These are phyloP conservation scores for Macquaria australasica DNA, from an alignment of 2,113 vertebrate species.

Conservation along the genomic window DNA sequence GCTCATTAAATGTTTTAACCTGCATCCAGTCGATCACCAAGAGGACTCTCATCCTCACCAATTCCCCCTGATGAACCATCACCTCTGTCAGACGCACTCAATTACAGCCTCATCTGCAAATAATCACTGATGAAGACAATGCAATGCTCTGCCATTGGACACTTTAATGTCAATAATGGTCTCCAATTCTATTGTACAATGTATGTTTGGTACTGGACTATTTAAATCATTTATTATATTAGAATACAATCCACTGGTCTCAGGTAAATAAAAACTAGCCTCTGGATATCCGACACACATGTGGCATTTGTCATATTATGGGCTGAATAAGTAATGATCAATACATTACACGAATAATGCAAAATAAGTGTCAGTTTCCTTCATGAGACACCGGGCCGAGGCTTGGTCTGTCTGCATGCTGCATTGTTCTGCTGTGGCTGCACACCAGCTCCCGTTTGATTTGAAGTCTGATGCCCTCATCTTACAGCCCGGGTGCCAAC, in stretches of 20 bases:
- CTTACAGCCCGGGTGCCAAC: not conserved
- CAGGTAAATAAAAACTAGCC: no score
- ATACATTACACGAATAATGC: not conserved
- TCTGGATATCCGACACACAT: not conserved
- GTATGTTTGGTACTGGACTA: not conserved
- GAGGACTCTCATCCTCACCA: slow-evolving; percentile 11
- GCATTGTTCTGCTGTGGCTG: not conserved
- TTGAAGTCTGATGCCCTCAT: not conserved
- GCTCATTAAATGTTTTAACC: slow-evolving; percentile 1
- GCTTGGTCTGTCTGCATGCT: no score
- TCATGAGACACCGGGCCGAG: slow-evolving; percentile 24
- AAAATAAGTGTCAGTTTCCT: not conserved
- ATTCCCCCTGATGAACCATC: not conserved
- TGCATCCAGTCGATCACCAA: not conserved
- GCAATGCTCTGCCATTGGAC: not conserved
- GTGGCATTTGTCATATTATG: not conserved
- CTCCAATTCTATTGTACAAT: not conserved
- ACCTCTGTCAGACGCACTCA: not conserved
- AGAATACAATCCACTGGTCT: no score
- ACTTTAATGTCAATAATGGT: not conserved
- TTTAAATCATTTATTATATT: no score
- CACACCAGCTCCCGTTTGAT: not conserved
- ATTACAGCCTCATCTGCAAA: slow-evolving; percentile 1
- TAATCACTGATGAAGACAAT: not conserved
- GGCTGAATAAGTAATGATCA: not conserved